Evolutionary conservation across 2,797 vertebrate species (phyloP), one percentile per base, ranked within the genome.

Genomic region (Acanthopagrus latus): DNA sequence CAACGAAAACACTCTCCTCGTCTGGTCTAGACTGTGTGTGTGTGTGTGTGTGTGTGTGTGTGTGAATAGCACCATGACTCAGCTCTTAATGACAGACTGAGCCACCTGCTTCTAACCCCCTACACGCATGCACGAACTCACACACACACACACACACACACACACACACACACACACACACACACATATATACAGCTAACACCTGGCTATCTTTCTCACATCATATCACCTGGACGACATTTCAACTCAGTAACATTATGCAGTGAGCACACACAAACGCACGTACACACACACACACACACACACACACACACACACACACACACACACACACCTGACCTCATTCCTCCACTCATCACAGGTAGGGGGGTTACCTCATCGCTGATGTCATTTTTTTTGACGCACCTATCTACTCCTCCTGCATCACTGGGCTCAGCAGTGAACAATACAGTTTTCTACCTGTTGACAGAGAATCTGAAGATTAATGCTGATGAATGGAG

Each of bases 1-100:
- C 74, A 62, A 29, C 72, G 71, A 80, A 87, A 89, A 80, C 80
- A 78, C 75, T 80, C 81, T 75, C 76, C 74, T 67, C 74, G 86
- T 89, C 80, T 89, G 58, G 78, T 84, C 85, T 90, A 85, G 74
- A 77, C 73, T 76, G 51, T 80, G 64, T 71, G 63, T 83, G 60
- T 78, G 74, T 56, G 78, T 71, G 74, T 54, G 72, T 71, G 75
- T 56, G 29, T 23, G 50, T 43, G 52, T 43, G n/a, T 12, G 65
- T 23, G 83, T 80, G 21, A 21, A 63, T 60, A 64, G 23, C 63
- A 71, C 25, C 5, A 76, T 93, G 92, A 92, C 84, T 91, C 90
- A 92, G 76, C 70, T n/a, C 38, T 27, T 93, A 91, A 93, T 93
- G 88, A 94, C 88, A 92, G 91, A 89, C 90, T 84, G 81, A 82